phyloP scores from a whole-genome alignment of 2,797 vertebrate species.

The Sorex maritimensis region DNA sequence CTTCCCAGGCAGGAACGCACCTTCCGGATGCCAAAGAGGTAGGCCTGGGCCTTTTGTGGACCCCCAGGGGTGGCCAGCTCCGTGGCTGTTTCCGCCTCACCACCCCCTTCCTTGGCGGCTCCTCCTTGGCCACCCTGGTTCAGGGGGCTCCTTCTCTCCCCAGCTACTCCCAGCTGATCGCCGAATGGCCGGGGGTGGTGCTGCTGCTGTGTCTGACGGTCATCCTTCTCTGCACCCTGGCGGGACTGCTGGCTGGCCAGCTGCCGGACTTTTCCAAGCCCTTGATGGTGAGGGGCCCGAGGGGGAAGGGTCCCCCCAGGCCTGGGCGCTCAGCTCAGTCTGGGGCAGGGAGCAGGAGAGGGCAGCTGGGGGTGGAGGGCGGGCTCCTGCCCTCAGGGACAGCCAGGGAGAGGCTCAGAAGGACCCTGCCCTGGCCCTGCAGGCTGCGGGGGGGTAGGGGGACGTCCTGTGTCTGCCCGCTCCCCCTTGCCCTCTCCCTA shows the following conservation, averaged over 20 bases:
- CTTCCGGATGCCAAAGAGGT: conserved; percentile 96
- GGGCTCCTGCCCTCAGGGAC: background rate
- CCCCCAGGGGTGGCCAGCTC: conserved; percentile 38
- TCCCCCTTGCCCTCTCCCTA: conserved; percentile 59
- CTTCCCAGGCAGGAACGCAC: conserved; percentile 93
- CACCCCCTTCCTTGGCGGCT: background rate
- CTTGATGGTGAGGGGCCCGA: conserved; percentile 92
- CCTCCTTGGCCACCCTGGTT: background rate
- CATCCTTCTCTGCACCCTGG: conserved; percentile 94
- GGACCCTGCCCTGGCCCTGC: too few species aligned
- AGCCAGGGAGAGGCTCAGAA: background rate
- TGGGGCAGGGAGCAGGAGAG: conserved; percentile 8
- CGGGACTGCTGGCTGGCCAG: conserved; percentile 94
- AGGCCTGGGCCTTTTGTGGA: conserved; percentile 83
- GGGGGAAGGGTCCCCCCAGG: background rate
- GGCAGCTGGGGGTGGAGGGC: background rate
- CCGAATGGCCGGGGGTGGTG: conserved; percentile 94
- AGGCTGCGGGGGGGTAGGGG: background rate
- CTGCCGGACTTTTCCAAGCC: conserved; percentile 98
- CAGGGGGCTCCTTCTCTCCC: conserved; percentile 78
- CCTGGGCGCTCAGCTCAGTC: background rate
- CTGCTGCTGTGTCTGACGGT: conserved; percentile 92
- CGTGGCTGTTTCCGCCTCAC: background rate
- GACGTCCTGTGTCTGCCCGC: background rate
- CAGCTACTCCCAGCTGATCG: conserved; percentile 96